Evolutionary conservation across 2,113 vertebrate genomes (phyloP).

Genomic region (Benitochromis conjunctus): DNA sequence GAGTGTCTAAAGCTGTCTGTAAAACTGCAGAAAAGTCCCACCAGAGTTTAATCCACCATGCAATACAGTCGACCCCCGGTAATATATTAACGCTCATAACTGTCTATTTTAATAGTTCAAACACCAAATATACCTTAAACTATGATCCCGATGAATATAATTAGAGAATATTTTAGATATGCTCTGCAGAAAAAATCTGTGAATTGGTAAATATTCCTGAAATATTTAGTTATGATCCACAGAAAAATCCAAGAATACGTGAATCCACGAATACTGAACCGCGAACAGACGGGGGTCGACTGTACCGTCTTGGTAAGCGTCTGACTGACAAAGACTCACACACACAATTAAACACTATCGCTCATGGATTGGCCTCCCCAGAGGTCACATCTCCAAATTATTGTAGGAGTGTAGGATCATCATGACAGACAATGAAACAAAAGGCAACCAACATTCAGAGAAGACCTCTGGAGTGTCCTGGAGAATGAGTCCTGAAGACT

Average conservation of each 20-base stretch:
- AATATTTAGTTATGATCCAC: background rate
- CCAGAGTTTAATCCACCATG: too few species aligned
- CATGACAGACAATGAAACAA: background rate
- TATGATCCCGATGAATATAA: too few species aligned
- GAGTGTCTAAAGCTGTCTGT: too few species aligned
- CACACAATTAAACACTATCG: background rate
- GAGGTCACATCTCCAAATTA: background rate
- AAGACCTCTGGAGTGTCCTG: background rate
- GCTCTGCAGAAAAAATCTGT: background rate
- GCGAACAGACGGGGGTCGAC: rapidly evolving
- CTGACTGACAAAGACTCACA: background rate
- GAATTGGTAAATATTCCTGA: background rate
- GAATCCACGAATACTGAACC: background rate
- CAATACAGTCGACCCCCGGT: too few species aligned
- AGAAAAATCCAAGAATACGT: background rate
- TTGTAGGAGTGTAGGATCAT: background rate
- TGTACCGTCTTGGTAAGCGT: background rate
- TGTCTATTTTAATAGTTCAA: too few species aligned
- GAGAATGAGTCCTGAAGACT: background rate
- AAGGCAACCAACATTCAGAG: background rate
- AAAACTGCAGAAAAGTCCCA: too few species aligned
- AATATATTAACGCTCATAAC: too few species aligned
- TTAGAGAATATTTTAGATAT: background rate
- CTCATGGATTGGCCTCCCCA: background rate
- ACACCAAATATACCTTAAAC: too few species aligned